phyloP scores from a whole-genome alignment of 2,797 vertebrate species.

The Agapornis canus region DNA sequence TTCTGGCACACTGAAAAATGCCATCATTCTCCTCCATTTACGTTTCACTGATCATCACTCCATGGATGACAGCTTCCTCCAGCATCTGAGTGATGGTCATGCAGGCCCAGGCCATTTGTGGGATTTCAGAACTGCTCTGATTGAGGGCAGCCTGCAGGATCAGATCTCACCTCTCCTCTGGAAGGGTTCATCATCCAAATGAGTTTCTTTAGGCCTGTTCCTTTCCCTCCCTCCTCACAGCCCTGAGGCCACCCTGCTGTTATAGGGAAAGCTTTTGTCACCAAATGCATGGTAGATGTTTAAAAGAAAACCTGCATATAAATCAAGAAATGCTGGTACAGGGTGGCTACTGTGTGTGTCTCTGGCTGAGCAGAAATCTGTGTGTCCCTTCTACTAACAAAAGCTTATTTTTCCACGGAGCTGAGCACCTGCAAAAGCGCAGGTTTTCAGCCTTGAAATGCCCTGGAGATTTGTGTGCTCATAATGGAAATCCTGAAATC shows the following conservation, averaged over 20 bases:
- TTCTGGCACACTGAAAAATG: neutral
- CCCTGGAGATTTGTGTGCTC: neutral
- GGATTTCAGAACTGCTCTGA: neutral
- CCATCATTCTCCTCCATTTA: neutral
- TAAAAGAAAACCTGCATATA: neutral
- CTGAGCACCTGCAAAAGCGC: slow-evolving; percentile 30
- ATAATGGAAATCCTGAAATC: neutral
- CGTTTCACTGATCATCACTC: neutral
- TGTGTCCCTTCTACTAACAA: neutral
- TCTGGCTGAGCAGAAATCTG: neutral
- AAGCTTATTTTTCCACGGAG: neutral
- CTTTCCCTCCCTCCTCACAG: neutral
- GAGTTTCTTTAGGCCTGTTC: neutral
- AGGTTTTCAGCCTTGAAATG: neutral
- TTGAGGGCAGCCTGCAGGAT: neutral
- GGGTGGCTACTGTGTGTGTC: neutral
- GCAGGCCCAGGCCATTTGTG: neutral
- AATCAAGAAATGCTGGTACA: neutral
- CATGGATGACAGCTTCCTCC: neutral
- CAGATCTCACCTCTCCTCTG: neutral
- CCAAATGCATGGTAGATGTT: neutral
- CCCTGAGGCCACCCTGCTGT: neutral
- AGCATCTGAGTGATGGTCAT: neutral
- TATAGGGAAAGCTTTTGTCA: neutral
- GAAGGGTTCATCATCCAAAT: neutral